phyloP scores from a whole-genome alignment of 2,113 vertebrate species.

The zebrafish (Danio rerio) region DNA sequence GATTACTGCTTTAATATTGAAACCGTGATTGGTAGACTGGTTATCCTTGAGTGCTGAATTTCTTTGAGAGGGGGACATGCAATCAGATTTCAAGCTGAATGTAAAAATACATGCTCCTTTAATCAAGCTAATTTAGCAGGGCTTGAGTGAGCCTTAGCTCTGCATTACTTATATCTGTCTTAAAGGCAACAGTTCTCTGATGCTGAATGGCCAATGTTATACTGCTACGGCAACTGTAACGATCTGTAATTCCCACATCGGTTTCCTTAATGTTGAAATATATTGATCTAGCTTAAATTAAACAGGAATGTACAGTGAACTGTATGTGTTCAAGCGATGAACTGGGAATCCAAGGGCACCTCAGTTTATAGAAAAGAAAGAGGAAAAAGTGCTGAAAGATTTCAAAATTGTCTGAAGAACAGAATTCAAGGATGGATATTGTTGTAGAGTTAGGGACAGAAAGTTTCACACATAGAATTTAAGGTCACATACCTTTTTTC shows the following conservation, averaged over 20 bases:
- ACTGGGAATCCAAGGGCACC: slow-evolving; percentile 31
- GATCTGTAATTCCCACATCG: background rate
- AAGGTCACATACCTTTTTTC: too few relatives aligned
- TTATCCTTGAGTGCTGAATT: slow-evolving; percentile 12
- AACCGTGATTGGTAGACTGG: slow-evolving; percentile 27
- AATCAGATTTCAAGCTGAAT: slow-evolving; percentile 24
- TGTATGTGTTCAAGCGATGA: slow-evolving; percentile 2
- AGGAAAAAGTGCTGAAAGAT: background rate
- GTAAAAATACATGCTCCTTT: slow-evolving; percentile 8
- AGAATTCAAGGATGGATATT: background rate
- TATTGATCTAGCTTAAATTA: slow-evolving; percentile 1
- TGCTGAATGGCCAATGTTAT: background rate
- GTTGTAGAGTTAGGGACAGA: too few relatives aligned
- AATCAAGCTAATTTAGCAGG: slow-evolving; percentile 22
- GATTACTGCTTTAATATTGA: slow-evolving; percentile 19
- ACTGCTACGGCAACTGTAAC: background rate
- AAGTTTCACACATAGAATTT: too few relatives aligned
- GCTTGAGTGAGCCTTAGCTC: background rate
- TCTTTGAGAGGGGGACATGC: slow-evolving; percentile 6
- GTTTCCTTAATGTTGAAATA: background rate
- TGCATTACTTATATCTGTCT: background rate
- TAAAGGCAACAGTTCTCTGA: background rate
- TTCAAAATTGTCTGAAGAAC: background rate
- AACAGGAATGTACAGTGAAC: slow-evolving; percentile 17
- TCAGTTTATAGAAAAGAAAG: background rate